phyloP scores from a whole-genome alignment of 2,113 vertebrate species.

The Calidris pygmaea region DNA sequence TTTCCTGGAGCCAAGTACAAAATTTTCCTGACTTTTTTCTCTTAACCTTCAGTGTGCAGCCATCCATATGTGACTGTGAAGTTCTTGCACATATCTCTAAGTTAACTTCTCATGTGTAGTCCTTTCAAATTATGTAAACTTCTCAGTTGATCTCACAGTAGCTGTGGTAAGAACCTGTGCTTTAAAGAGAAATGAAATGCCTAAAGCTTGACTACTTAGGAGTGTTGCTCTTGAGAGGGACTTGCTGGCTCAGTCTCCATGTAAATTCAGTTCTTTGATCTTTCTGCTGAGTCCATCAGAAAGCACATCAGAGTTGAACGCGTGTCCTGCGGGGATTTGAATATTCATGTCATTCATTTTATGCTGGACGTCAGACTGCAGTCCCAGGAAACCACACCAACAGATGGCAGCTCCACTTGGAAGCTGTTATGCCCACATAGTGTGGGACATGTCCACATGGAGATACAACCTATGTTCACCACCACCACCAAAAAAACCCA shows the following conservation, averaged over 20 bases:
- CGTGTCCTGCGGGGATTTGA: neutral
- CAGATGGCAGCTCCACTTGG: neutral
- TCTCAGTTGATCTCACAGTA: neutral
- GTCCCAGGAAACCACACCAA: neutral
- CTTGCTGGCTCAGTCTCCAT: neutral
- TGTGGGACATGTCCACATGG: neutral
- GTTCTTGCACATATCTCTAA: neutral
- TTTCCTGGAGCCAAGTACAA: neutral
- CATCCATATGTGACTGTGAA: fast-evolving
- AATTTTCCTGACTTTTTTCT: neutral
- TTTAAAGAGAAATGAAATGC: neutral
- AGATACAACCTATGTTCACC: neutral
- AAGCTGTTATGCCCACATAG: neutral
- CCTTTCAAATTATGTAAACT: neutral
- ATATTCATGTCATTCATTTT: neutral
- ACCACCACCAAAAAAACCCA: fast-evolving
- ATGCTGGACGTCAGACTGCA: neutral
- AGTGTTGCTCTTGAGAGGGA: neutral
- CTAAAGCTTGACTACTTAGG: neutral
- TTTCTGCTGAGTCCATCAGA: neutral
- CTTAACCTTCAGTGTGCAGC: neutral
- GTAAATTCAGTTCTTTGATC: neutral
- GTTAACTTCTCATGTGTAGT: neutral
- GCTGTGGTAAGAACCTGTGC: neutral
- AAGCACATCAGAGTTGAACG: neutral